Evolutionary conservation across 35 echinoderm and acorn worm species (phyloP).

Genomic region (Lytechinus variegatus): DNA sequence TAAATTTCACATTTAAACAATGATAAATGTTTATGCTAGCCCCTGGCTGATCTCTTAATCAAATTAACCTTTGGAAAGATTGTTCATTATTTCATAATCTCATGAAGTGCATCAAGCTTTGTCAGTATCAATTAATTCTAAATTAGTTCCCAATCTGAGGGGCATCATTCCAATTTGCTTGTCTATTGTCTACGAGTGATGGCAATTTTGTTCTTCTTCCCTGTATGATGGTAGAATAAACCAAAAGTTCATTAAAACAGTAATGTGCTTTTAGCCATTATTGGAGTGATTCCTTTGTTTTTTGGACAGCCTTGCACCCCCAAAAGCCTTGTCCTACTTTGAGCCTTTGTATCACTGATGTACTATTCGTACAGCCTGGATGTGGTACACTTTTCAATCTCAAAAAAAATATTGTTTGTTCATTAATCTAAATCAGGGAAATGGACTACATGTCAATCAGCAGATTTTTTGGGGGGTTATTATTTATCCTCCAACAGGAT

Average conservation of each 20-base stretch:
- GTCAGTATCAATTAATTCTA: not conserved
- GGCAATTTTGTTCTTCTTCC: not conserved
- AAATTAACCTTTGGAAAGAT: not conserved
- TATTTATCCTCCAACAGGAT: no score
- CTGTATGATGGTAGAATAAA: not conserved
- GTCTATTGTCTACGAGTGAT: not conserved
- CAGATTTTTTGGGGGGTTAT: not conserved
- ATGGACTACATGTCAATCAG: not conserved
- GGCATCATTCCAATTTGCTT: conserved; percentile 10
- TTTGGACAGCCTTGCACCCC: not conserved
- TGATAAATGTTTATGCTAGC: conserved; percentile 19
- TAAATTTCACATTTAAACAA: not conserved
- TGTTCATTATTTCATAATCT: conserved; percentile 13
- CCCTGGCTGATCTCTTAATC: not conserved
- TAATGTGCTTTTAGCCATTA: not conserved
- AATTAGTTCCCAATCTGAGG: not conserved
- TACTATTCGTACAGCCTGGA: not conserved
- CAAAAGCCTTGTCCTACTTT: not conserved
- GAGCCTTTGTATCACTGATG: not conserved
- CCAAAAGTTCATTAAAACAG: not conserved
- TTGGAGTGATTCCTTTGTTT: not conserved
- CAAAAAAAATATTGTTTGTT: not conserved
- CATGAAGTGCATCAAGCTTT: not conserved
- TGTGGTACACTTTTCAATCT: not conserved
- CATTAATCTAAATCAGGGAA: not conserved